Base-by-base conservation (phyloP, 2,113 vertebrate species). In the Stigmatopora nigra region DNA sequence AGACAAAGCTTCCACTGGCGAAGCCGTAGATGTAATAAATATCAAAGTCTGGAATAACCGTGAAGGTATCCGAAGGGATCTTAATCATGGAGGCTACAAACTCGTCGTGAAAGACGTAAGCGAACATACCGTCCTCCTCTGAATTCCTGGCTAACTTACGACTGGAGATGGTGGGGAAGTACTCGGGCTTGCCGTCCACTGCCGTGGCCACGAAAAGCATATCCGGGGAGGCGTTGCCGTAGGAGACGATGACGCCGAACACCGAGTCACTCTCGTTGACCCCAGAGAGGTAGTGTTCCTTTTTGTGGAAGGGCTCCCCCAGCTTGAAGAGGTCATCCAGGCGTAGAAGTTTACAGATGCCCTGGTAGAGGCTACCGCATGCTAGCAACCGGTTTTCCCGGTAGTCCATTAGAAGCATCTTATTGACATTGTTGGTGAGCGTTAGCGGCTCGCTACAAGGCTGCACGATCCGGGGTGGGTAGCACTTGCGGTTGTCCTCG, bases 31-130 rank as follows among this genome's bases (percentile, higher is more conserved):
- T 92, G 25, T 99, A 99, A 82, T 98, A 98, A 69, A 99, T 99
- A 60, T 98, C 96, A 15, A 99, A 99, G 84, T 98, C 95, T 0
- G 97, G 97, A 81, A 99, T 96, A 63, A 98, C 92, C 0, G 96
- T 98, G 72, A 98, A 98, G 3, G 96, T 98, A 52, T 99, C 95
- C 0, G 97, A 99, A 0, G 97, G 97, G 81, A 99, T 98, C 79
- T 98, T 99, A 78, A 98, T 98, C 94, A 98, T 97, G 0, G 97
- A 99, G 25, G 96, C 95, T 80, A 98, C 95, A 82, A 99, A 99
- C 77, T 99, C 96, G 0, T 99, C 96, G 0, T 99, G 97, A 88
- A 98, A 99, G 84, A 98, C 96, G 0, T 98, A 99, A 0, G 97
- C 95, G 19, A 99, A 98, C 97, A 99, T 99, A 69, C 95, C 93